Conservation (phyloP, 2,113 vertebrate genomes). For the Chloroceryle aenea region DNA sequence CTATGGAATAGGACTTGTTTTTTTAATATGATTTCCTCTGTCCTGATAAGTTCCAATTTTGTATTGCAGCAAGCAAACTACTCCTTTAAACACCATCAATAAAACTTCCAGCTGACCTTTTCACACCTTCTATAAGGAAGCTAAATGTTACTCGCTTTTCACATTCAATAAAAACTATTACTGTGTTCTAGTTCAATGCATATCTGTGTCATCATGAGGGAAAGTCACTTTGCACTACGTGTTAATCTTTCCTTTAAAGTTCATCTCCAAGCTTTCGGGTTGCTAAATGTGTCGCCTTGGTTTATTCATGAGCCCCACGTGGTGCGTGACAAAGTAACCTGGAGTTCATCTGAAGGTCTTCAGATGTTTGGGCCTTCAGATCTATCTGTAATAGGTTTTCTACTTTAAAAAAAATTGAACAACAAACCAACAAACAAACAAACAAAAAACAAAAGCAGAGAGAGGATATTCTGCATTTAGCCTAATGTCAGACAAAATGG, state of each 20-base stretch:
- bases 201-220: constrained; percentile 2
- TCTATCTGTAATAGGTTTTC: not conserved
- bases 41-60: not conserved
- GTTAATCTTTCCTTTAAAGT: constrained; percentile 5
- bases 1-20: not conserved
- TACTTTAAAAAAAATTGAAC: not conserved
- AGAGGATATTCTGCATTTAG: not conserved
- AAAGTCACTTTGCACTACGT: constrained; percentile 10
- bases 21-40: not conserved
- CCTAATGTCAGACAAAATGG: not conserved
- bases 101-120: constrained; percentile 54
- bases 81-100: not conserved
- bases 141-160: constrained; percentile 54
- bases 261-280: not conserved
- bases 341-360: constrained; percentile 17
- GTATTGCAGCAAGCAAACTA: not conserved
- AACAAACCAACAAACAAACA: not conserved
- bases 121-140: not conserved
- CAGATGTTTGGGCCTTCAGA: not conserved
- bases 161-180: constrained; percentile 59
- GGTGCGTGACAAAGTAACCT: not conserved
- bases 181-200: constrained; percentile 53
- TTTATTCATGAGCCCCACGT: not conserved
- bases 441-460: not conserved
- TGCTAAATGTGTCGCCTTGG: not conserved